Percentiles rank a stretch among this genome's conserved stretches.
Conservation (phyloP, 2,113 vertebrate species). For the Alouatta palliata region DNA sequence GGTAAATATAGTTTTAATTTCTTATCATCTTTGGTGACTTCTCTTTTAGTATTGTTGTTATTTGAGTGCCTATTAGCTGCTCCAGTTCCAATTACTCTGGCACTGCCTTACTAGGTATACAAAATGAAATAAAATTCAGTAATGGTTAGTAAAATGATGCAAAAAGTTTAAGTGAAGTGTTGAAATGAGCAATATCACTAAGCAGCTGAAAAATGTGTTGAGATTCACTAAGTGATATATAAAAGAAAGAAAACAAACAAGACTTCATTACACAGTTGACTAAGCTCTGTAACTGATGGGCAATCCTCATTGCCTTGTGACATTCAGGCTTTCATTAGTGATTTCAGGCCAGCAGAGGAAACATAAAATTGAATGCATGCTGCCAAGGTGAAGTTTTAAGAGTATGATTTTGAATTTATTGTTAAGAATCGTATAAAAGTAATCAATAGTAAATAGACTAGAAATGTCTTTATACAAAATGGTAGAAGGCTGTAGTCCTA, state of each 20-base stretch:
- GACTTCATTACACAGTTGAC: slow-evolving; percentile 80
- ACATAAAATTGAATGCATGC: slow-evolving; percentile 62
- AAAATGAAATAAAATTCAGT: not conserved
- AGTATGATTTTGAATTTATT: slow-evolving; percentile 70
- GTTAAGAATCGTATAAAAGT: slow-evolving; percentile 70
- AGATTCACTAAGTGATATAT: slow-evolving; percentile 64
- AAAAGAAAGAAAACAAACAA: slow-evolving; percentile 74
- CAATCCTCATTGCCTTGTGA: slow-evolving; percentile 60
- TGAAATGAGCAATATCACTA: slow-evolving; percentile 42
- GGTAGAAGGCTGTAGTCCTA: slow-evolving; percentile 62
- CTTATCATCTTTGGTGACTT: not conserved
- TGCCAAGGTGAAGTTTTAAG: slow-evolving; percentile 77
- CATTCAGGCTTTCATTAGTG: slow-evolving; percentile 58
- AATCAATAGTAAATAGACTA: slow-evolving; percentile 67
- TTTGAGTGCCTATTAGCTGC: slow-evolving; percentile 20
- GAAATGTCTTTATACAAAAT: slow-evolving; percentile 73
- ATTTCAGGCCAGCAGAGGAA: slow-evolving; percentile 70
- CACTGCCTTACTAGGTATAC: not conserved
- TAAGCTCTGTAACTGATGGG: slow-evolving; percentile 58
- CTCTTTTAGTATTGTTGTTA: not conserved
- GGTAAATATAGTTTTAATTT: not conserved
- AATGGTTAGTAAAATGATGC: slow-evolving; percentile 10
- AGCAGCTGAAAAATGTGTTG: not conserved
- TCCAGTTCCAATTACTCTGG: not conserved
- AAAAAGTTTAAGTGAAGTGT: slow-evolving; percentile 51